Evolutionary conservation across 92 coral and sea anemone species (phyloP), one percentile per base, ranked within the genome.

Genomic region (Umimayanthus chanpuru): DNA sequence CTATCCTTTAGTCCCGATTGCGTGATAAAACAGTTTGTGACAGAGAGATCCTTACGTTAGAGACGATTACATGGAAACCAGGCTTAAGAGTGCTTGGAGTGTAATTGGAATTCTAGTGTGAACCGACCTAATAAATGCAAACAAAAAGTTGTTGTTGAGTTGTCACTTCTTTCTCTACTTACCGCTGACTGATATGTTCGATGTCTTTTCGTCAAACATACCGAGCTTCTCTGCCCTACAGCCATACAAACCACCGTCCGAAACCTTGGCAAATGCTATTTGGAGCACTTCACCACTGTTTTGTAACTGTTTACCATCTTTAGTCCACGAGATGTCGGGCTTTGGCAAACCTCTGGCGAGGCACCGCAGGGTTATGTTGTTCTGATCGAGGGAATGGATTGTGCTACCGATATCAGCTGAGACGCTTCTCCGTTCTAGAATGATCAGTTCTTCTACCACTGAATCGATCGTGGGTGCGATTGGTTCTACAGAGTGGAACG

Each of bases 311-410:
- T 67, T 82, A 36, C 95, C 98, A 74, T 88, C 92, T 86, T 85
- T 92, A 25, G 68, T 77, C 98, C 98, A 96, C 78, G 90, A 73
- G 70, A 94, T 92, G 23, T 79, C 83, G 50, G 98, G 98, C 79
- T 61, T 87, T 72, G 98, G 98, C 25, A 86, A 65, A 41, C 98
- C 98, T 68, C 86, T 86, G 20, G 88, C 96, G 39, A 85, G 85
- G 85, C 98, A 96, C 72, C 85, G 77, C 40, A 94, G 81, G 67
- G 95, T 91, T 74, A 94, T 89, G 85, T 87, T 91, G 73, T 93
- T 94, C 50, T 92, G 85, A 28, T 91, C 89, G 15, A 93, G 90
- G 65, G 97, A 43, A 68, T 68, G 87, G 65, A 83, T 83, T 26
- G 55, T 83, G 49, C 87, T 83, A 5, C 87, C 87, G 9, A 83